These are phyloP conservation scores for Hemibagrus guttatus DNA, from an alignment of 2,797 vertebrate species.

Conservation along the genomic window DNA sequence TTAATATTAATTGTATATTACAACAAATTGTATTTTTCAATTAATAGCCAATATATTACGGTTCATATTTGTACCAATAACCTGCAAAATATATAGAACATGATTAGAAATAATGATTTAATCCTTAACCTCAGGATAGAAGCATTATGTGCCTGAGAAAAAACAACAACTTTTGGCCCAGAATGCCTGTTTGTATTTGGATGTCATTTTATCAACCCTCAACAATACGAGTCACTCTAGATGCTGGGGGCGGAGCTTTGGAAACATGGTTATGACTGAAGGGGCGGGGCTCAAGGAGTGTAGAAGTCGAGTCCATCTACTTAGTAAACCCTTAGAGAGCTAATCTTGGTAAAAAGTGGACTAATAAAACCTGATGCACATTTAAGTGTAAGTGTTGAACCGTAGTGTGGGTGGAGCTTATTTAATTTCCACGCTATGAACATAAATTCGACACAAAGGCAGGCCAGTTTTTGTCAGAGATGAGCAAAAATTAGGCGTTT, in stretches of 20 bases:
- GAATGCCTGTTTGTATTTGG: too few relatives aligned
- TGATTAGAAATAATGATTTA: background rate
- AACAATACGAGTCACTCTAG: background rate
- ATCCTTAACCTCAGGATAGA: background rate
- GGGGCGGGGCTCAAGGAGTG: background rate
- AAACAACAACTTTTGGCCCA: too few relatives aligned
- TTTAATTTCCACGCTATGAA: background rate
- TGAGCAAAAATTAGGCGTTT: slow-evolving; percentile 51
- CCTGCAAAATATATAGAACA: background rate
- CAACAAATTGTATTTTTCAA: background rate
- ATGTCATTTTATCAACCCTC: background rate
- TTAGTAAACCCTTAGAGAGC: too few relatives aligned
- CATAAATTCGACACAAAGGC: too few relatives aligned
- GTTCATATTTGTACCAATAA: background rate
- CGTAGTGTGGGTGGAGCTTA: background rate
- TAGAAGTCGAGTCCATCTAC: too few relatives aligned
- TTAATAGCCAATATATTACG: background rate
- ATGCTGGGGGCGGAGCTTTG: background rate
- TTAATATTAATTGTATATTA: background rate
- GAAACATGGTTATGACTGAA: background rate
- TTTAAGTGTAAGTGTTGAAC: background rate
- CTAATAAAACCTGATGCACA: background rate
- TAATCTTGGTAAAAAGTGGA: background rate
- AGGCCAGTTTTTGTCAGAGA: background rate
- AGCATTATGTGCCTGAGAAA: background rate